phyloP scores from a whole-genome alignment of 2,888 invertebrate species.

The Petrolisthes manimaculis region DNA sequence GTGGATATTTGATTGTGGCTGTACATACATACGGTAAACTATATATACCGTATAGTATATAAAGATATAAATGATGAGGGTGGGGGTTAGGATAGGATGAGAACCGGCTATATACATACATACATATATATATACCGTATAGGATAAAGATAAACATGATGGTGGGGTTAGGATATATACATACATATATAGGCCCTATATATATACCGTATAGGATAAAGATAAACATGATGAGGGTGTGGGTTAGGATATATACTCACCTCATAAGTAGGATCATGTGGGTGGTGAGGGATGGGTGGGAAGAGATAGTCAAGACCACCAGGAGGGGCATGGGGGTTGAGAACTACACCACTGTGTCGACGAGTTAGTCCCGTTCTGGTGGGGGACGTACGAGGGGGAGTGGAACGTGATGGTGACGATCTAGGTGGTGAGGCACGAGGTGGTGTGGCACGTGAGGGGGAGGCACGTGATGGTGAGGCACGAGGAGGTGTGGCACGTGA shows the following conservation, averaged over 20 bases:
- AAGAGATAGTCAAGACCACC: slow-evolving; percentile 29
- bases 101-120: too few relatives aligned
- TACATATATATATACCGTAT: too few relatives aligned
- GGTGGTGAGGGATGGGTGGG: not conserved
- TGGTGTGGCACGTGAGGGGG: slow-evolving; percentile 19
- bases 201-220: too few relatives aligned
- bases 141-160: too few relatives aligned
- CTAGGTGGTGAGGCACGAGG: not conserved
- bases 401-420: slow-evolving; percentile 16
- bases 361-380: slow-evolving; percentile 26
- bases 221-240: too few relatives aligned
- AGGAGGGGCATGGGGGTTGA: not conserved
- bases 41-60: too few relatives aligned
- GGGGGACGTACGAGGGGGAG: slow-evolving; percentile 25
- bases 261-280: not conserved
- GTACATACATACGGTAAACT: too few relatives aligned
- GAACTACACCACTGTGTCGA: slow-evolving; percentile 29
- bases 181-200: too few relatives aligned
- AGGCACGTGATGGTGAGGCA: slow-evolving; percentile 13
- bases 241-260: not conserved
- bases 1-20: too few relatives aligned
- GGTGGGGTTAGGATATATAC: too few relatives aligned
- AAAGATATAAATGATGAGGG: too few relatives aligned
- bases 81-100: too few relatives aligned
- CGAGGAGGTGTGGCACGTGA: slow-evolving; percentile 24